phyloP scores from a whole-genome alignment of 2,113 vertebrate species.

The Cygnus atratus region DNA sequence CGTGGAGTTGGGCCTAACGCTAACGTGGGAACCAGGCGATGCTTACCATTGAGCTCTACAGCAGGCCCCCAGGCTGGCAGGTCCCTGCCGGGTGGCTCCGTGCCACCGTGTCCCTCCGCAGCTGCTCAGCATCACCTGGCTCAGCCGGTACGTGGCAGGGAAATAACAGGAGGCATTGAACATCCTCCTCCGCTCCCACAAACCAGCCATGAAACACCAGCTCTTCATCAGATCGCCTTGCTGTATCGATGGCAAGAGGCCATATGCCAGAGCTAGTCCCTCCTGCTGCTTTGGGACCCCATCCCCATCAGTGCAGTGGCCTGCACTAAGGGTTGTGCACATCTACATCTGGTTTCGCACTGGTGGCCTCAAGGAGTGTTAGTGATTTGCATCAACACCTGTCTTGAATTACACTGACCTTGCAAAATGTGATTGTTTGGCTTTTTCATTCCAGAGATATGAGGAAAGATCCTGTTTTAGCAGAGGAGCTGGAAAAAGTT shows the following conservation, averaged over 20 bases:
- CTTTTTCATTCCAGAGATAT: constrained; percentile 79
- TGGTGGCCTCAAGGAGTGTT: neutral
- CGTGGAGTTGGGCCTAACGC: neutral
- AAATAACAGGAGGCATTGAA: neutral
- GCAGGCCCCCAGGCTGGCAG: neutral
- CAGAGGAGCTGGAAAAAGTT: constrained; percentile 69
- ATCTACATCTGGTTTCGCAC: constrained; percentile 42
- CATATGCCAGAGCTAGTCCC: neutral
- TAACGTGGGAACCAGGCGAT: accelerated
- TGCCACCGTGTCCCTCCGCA: neutral
- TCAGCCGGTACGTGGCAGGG: neutral
- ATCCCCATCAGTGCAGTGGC: neutral
- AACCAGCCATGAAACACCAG: neutral
- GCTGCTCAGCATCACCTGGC: neutral
- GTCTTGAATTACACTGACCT: constrained; percentile 22
- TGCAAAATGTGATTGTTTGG: constrained; percentile 27
- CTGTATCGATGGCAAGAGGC: neutral
- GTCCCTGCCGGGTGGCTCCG: neutral
- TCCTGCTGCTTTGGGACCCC: neutral
- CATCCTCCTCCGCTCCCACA: accelerated
- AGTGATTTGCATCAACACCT: constrained; percentile 6
- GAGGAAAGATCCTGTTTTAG: constrained; percentile 76
- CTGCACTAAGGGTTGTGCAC: neutral
- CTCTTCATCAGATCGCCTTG: neutral
- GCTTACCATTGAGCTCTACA: neutral